Evolutionary conservation across 1,140 invertebrate species (phyloP).

Genomic region (Samia ricini): DNA sequence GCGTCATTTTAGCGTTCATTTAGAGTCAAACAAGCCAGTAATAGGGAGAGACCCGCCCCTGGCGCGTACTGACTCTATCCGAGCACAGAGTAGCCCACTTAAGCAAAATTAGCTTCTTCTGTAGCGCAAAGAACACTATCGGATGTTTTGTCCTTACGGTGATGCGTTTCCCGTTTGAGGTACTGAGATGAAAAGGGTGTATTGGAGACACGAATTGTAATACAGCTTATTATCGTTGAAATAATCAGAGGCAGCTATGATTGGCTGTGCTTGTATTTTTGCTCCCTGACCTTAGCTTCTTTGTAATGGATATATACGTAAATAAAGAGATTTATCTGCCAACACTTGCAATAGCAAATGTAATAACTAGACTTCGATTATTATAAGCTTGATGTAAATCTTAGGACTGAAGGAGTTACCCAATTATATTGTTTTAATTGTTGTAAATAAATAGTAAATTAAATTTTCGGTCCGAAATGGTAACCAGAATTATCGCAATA

Average conservation of each 20-base stretch:
- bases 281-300: too few species aligned
- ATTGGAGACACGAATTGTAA: constrained; percentile 45
- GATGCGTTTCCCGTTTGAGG: constrained; percentile 64
- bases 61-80: constrained; percentile 33
- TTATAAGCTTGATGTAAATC: too few species aligned
- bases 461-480: too few species aligned
- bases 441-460: too few species aligned
- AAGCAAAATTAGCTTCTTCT: constrained; percentile 76
- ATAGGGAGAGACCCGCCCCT: constrained; percentile 39
- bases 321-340: too few species aligned
- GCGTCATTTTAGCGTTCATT: constrained; percentile 48
- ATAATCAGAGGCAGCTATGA: background rate
- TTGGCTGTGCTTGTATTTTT: too few species aligned
- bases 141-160: constrained; percentile 63
- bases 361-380: too few species aligned
- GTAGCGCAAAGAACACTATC: constrained; percentile 73
- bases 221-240: constrained; percentile 28
- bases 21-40: constrained; percentile 48
- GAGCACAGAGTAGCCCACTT: constrained; percentile 67
- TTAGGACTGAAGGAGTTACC: too few species aligned
- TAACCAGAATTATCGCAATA: too few species aligned
- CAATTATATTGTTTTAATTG: too few species aligned
- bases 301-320: too few species aligned
- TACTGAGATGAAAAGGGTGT: constrained; percentile 55
- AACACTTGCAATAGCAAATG: too few species aligned